Percentiles rank a stretch among this genome's conserved stretches.
phyloP scores from a whole-genome alignment of 2,888 invertebrate species.

The Amblyjoppa fuscipennis region DNA sequence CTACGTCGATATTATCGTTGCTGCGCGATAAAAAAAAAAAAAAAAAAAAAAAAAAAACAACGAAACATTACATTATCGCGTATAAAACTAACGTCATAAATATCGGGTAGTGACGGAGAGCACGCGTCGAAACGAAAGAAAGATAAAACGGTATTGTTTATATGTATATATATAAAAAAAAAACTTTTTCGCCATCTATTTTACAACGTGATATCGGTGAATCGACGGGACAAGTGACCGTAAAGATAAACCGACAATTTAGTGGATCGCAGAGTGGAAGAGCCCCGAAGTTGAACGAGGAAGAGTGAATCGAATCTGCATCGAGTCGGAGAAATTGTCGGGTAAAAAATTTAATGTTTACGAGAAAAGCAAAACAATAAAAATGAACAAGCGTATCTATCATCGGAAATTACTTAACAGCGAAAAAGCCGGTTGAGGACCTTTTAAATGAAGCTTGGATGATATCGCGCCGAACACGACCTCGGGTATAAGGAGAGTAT shows the following conservation, averaged over 20 bases:
- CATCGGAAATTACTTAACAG: neutral
- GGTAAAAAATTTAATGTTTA: constrained; percentile 39
- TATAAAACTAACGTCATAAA: neutral
- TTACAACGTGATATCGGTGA: constrained; percentile 31
- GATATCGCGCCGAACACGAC: neutral
- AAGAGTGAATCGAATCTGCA: constrained; percentile 22
- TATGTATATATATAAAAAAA: neutral
- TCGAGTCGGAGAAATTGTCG: constrained; percentile 33
- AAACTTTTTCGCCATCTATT: neutral
- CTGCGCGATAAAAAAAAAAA: neutral
- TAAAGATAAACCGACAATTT: constrained; percentile 14
- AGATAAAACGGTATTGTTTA: neutral
- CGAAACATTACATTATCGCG: neutral
- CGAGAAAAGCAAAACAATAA: neutral
- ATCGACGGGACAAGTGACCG: constrained; percentile 20
- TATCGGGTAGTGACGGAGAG: constrained; percentile 27
- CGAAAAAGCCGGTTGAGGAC: neutral
- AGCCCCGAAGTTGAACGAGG: constrained; percentile 26
- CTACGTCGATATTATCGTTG: neutral
- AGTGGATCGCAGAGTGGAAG: constrained; percentile 17
- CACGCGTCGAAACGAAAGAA: neutral
- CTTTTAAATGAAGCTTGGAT: neutral
- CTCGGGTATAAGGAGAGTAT: constrained; percentile 12
- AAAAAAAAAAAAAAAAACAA: neutral
- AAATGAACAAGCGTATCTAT: neutral